Percentiles rank a stretch among this genome's conserved stretches.
Evolutionary conservation across 2,888 invertebrate genomes (phyloP).

Genomic region (Athalia rosae): DNA sequence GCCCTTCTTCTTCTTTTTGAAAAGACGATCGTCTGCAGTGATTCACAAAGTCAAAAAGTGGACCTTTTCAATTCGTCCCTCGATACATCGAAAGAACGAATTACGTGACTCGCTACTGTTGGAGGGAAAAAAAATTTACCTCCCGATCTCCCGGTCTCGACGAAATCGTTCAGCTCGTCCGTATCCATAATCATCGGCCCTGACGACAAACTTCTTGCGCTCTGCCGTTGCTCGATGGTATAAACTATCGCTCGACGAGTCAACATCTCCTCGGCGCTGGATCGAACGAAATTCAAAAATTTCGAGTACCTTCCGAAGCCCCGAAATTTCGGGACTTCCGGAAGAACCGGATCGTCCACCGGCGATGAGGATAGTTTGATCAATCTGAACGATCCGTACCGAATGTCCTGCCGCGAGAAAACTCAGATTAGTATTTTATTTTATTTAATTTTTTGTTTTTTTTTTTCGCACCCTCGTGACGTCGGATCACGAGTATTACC

Average conservation of each 20-base stretch:
- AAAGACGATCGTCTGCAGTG: constrained; percentile 49
- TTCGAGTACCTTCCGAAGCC: constrained; percentile 47
- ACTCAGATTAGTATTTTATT: constrained; percentile 24
- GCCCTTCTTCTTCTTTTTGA: constrained; percentile 84
- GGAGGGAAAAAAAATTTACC: constrained; percentile 15
- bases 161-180: constrained; percentile 60
- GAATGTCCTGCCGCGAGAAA: constrained; percentile 62
- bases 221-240: constrained; percentile 62
- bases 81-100: neutral
- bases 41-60: neutral
- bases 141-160: neutral
- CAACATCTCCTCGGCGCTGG: constrained; percentile 66
- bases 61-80: neutral
- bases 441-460: no score
- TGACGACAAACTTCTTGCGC: constrained; percentile 58
- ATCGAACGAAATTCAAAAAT: constrained; percentile 63
- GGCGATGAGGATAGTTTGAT: constrained; percentile 65
- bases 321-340: constrained; percentile 62
- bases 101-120: neutral
- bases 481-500: constrained; percentile 55
- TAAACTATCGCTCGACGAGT: constrained; percentile 69
- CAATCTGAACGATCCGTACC: constrained; percentile 67
- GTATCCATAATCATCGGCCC: constrained; percentile 67
- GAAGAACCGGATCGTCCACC: constrained; percentile 53
- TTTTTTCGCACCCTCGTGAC: neutral